Conservation (phyloP, 2,113 vertebrate genomes). For the Athene noctua region DNA sequence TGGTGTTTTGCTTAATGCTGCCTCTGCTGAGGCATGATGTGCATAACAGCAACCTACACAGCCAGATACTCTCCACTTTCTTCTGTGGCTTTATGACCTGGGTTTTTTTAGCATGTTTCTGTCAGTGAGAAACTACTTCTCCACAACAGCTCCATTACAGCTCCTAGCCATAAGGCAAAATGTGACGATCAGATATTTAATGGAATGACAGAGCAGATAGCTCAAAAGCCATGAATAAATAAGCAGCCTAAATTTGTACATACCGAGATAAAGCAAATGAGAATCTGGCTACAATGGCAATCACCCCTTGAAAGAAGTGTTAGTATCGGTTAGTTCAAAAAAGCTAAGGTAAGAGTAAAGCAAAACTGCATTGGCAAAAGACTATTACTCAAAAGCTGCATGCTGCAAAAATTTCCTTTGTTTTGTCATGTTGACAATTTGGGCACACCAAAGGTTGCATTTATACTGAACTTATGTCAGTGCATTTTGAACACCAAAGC, state of each 20-base stretch:
- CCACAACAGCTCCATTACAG: neutral
- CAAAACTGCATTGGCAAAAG: neutral
- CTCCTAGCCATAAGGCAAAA: neutral
- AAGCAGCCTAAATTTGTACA: neutral
- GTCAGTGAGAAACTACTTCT: neutral
- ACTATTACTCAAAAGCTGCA: neutral
- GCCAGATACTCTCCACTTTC: neutral
- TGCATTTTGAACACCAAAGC: neutral
- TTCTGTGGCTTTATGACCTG: neutral
- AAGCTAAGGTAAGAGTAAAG: neutral
- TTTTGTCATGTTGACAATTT: neutral
- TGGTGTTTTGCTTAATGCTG: neutral
- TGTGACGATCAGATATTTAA: neutral
- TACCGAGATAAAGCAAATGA: neutral
- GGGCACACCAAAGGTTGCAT: neutral
- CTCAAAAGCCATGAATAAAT: neutral
- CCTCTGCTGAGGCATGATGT: neutral
- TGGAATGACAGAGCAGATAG: neutral
- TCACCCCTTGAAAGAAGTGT: neutral
- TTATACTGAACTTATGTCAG: neutral
- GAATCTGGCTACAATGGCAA: neutral
- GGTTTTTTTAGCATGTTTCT: neutral
- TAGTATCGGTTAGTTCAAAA: neutral
- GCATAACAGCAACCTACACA: neutral
- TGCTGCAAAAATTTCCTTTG: neutral